Evolutionary conservation across 2,888 invertebrate genomes (phyloP).

Genomic region (Romanomermis culicivorax): DNA sequence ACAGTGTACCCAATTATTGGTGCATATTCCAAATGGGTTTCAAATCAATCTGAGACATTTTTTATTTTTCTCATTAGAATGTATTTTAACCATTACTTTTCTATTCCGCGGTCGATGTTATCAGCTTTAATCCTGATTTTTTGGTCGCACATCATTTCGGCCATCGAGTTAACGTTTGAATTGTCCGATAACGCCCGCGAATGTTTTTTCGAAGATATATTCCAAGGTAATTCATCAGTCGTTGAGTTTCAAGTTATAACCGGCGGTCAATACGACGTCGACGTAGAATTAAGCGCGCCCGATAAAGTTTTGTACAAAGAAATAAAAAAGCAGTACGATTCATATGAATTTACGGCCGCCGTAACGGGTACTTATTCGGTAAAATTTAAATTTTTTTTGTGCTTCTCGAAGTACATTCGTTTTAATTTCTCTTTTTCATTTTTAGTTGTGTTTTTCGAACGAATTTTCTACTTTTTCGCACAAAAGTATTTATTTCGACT

Average conservation of each 20-base stretch:
- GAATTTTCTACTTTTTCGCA: conserved; percentile 97
- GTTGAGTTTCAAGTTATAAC: conserved; percentile 94
- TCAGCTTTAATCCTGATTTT: no score
- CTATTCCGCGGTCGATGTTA: no score
- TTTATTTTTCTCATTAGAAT: no score
- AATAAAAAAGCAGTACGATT: conserved; percentile 83
- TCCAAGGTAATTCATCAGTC: conserved; percentile 61
- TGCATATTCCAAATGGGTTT: no score
- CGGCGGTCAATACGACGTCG: conserved; percentile 94
- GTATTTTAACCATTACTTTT: no score
- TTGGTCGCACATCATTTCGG: no score
- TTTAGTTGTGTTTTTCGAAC: conserved; percentile 72
- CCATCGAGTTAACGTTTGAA: conserved; percentile 35
- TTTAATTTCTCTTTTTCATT: no score
- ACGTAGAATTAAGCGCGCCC: conserved; percentile 58
- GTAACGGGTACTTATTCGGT: conserved; percentile 51
- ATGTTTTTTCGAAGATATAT: conserved; percentile 85
- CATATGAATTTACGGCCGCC: conserved; percentile 58
- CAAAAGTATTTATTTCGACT: conserved; percentile 91
- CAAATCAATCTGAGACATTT: no score
- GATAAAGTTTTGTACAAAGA: conserved; percentile 75
- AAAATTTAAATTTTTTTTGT: neutral
- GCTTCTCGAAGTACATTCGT: neutral
- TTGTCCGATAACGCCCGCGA: conserved; percentile 87
- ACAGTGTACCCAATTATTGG: no score